A percentile compares a stretch with the other conserved stretches of the same genome.
Conservation (phyloP, 1,140 invertebrate species). For the Polyergus mexicanus region DNA sequence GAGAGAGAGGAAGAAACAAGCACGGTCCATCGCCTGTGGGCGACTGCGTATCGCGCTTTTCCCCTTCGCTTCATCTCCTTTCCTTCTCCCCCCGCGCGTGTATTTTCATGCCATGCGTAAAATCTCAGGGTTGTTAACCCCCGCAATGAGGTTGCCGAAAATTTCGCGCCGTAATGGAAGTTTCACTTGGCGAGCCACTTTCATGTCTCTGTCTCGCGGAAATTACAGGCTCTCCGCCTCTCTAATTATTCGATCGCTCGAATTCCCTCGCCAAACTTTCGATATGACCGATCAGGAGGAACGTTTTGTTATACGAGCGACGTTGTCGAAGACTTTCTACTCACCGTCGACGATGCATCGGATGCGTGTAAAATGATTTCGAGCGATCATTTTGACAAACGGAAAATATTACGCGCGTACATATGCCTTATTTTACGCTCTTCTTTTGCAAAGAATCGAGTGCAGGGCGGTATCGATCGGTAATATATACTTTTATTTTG, state of each 20-base stretch:
- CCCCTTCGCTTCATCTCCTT: not conserved
- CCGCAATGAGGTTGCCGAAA: constrained; percentile 51
- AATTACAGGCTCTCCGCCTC: constrained; percentile 28
- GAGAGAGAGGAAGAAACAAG: constrained; percentile 13
- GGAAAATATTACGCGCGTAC: not conserved
- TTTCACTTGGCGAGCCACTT: constrained; percentile 49
- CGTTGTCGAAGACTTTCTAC: constrained; percentile 12
- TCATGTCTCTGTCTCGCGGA: constrained; percentile 12
- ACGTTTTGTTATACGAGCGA: constrained; percentile 17
- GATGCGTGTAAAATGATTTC: not conserved
- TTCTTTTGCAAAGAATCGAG: not conserved
- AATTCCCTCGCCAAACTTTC: constrained; percentile 39
- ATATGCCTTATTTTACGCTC: not conserved
- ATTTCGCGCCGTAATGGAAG: constrained; percentile 18
- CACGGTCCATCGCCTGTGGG: constrained; percentile 2
- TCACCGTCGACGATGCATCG: not conserved
- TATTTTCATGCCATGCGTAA: constrained; percentile 28
- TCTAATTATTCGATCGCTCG: constrained; percentile 35
- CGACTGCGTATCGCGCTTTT: constrained; percentile 6
- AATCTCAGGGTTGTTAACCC: constrained; percentile 68
- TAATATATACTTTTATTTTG: not conserved
- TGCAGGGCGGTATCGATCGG: not conserved
- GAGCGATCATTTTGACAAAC: not conserved
- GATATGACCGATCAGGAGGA: not conserved
- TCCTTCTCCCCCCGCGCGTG: not conserved